These are phyloP conservation scores for Campoletis raptor DNA, from an alignment of 2,888 invertebrate species.

Conservation along the genomic window DNA sequence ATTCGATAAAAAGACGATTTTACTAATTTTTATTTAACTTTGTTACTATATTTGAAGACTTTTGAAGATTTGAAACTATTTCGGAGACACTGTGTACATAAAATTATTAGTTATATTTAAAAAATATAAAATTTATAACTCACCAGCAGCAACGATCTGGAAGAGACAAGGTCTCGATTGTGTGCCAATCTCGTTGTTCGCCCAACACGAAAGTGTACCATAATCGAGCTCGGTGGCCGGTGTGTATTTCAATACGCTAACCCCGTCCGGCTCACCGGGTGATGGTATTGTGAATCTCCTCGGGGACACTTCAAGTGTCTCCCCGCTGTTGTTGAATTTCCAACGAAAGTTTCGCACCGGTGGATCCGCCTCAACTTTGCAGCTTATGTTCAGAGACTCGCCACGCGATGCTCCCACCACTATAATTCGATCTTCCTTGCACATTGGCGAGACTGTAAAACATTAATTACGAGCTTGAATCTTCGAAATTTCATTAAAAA, in stretches of 20 bases:
- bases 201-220: constrained; percentile 95
- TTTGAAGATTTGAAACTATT: background rate
- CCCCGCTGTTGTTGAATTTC: constrained; percentile 98
- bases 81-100: background rate
- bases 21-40: background rate
- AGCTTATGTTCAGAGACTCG: constrained; percentile 94
- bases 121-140: constrained; percentile 73
- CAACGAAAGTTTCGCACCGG: constrained; percentile 95
- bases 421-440: constrained; percentile 90
- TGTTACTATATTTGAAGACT: background rate
- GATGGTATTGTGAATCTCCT: constrained; percentile 88
- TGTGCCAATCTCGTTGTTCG: constrained; percentile 93
- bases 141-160: constrained; percentile 95
- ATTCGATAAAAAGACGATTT: background rate
- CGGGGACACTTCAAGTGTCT: constrained; percentile 93
- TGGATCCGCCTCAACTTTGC: constrained; percentile 96
- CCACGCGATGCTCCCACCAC: constrained; percentile 95
- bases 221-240: constrained; percentile 91
- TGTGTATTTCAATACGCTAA: constrained; percentile 86
- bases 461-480: constrained; percentile 23
- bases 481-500: background rate
- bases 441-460: constrained; percentile 92
- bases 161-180: constrained; percentile 94
- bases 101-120: background rate
- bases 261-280: constrained; percentile 88